A percentile compares a stretch with the other conserved stretches of the same genome.
phyloP scores from a whole-genome alignment of 2,797 vertebrate species.

The Hippoglossus hippoglossus region DNA sequence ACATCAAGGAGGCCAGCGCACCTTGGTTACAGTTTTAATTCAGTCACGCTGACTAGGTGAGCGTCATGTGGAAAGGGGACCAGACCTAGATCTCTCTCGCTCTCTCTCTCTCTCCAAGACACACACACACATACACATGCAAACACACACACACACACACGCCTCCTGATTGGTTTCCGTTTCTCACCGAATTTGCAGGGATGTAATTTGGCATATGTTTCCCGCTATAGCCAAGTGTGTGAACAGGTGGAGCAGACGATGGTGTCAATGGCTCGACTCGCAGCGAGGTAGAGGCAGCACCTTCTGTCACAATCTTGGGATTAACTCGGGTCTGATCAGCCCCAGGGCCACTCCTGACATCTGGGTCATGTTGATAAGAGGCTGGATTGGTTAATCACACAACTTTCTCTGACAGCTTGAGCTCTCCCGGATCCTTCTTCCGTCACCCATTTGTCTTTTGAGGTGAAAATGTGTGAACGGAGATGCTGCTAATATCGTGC shows the following conservation, averaged over 20 bases:
- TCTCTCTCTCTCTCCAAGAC: neutral
- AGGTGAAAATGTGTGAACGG: conserved; percentile 28
- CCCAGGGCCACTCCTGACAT: conserved; percentile 47
- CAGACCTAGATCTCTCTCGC: conserved; percentile 6
- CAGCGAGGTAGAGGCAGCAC: conserved; percentile 46
- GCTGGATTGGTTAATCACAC: conserved; percentile 58
- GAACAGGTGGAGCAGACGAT: conserved; percentile 79
- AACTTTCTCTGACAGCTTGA: conserved; percentile 59
- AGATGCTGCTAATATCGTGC: conserved; percentile 33
- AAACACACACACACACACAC: conserved; percentile 11
- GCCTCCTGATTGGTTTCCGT: conserved; percentile 48
- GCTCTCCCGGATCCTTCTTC: conserved; percentile 29
- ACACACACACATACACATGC: neutral
- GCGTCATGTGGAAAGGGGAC: conserved; percentile 30
- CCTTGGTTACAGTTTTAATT: conserved; percentile 62
- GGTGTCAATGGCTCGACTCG: conserved; percentile 64
- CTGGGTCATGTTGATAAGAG: conserved; percentile 54
- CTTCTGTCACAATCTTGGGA: conserved; percentile 71
- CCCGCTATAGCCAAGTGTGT: conserved; percentile 61
- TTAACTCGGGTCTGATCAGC: conserved; percentile 55
- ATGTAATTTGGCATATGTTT: conserved; percentile 81
- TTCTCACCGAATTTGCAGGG: conserved; percentile 78
- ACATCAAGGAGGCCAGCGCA: conserved; percentile 61
- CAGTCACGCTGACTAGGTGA: conserved; percentile 54
- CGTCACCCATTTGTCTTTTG: conserved; percentile 39